These are phyloP conservation scores for Xestia xanthographa DNA, from an alignment of 2,888 invertebrate genomes.

Conservation along the genomic window DNA sequence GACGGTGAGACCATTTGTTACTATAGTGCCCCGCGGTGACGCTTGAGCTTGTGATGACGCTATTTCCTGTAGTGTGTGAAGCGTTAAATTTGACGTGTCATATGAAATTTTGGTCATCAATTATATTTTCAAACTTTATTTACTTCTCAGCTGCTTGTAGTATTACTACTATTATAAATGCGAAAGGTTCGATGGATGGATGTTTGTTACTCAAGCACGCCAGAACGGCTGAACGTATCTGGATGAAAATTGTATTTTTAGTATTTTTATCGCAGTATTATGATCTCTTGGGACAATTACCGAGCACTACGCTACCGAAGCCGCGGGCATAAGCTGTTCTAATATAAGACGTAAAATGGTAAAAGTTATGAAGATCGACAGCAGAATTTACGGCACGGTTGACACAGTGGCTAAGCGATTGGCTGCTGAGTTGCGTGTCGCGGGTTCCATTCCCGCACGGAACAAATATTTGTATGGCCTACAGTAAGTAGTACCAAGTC, in stretches of 20 bases:
- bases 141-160: not conserved
- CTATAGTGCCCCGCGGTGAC: constrained; percentile 56
- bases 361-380: not conserved
- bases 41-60: constrained; percentile 50
- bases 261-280: no score
- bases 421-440: no score
- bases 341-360: not conserved
- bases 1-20: constrained; percentile 61
- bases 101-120: constrained; percentile 14
- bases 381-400: not conserved
- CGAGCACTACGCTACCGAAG: not conserved
- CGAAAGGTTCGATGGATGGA: no score
- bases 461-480: no score
- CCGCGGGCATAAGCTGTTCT: not conserved
- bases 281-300: not conserved
- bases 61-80: constrained; percentile 60
- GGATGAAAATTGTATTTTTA: no score
- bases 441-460: no score
- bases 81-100: constrained; percentile 42
- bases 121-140: not conserved
- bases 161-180: not conserved
- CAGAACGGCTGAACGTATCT: not conserved
- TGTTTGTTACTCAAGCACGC: no score
- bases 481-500: no score
- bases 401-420: no score